These are phyloP conservation scores for Oscheius myriophilus DNA, from an alignment of 2,888 invertebrate genomes.

Conservation along the genomic window DNA sequence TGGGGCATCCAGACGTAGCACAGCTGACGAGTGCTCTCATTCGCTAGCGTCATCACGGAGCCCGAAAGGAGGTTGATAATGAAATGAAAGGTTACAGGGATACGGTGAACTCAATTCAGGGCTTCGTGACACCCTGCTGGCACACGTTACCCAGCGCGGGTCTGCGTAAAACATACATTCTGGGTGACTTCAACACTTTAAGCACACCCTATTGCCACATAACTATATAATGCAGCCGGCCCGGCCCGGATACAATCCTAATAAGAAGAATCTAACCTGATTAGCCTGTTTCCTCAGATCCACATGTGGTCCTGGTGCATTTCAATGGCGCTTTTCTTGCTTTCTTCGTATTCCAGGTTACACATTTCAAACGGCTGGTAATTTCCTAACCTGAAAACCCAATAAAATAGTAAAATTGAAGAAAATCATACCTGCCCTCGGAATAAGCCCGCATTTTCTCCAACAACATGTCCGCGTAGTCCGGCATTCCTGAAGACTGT, in stretches of 20 bases:
- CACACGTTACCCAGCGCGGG: too few relatives aligned
- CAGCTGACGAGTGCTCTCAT: constrained; percentile 52
- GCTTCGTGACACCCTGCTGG: too few relatives aligned
- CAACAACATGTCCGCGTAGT: constrained; percentile 76
- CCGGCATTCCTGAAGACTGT: constrained; percentile 79
- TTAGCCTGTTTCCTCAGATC: constrained; percentile 98
- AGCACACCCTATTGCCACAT: too few relatives aligned
- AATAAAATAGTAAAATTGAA: too few relatives aligned
- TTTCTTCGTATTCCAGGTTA: constrained; percentile 86
- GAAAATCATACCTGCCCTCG: constrained; percentile 30
- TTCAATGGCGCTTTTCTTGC: constrained; percentile 88
- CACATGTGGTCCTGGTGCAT: constrained; percentile 98
- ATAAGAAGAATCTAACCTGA: constrained; percentile 78
- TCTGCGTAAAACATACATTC: too few relatives aligned
- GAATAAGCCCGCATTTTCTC: constrained; percentile 51
- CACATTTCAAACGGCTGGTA: constrained; percentile 83
- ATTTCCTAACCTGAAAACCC: constrained; percentile 42
- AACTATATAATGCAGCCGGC: too few relatives aligned
- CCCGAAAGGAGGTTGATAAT: constrained; percentile 66
- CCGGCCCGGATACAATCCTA: too few relatives aligned
- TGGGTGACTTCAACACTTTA: too few relatives aligned
- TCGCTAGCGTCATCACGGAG: constrained; percentile 63
- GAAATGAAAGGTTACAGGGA: too few relatives aligned
- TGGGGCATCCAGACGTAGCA: constrained; percentile 86
- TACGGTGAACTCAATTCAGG: too few relatives aligned